phyloP scores from a whole-genome alignment of 2,113 vertebrate genomes.

The Varanus salvator region DNA sequence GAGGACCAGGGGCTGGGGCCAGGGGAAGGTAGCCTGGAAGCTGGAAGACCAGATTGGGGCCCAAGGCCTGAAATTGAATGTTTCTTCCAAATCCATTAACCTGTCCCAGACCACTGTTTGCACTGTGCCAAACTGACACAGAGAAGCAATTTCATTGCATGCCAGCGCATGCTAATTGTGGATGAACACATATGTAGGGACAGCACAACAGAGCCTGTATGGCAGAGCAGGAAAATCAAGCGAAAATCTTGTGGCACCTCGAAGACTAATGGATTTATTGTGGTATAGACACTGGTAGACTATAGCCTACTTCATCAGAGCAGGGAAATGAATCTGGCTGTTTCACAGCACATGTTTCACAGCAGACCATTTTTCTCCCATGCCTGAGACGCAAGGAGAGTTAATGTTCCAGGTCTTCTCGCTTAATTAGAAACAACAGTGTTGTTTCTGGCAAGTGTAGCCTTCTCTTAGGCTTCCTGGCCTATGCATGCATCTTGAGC shows the following conservation, averaged over 20 bases:
- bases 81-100: background rate
- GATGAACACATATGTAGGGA: background rate
- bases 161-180: background rate
- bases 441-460: background rate
- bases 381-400: background rate
- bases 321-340: background rate
- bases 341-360: background rate
- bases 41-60: too few relatives aligned
- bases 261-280: background rate
- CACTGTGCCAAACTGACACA: background rate
- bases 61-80: background rate
- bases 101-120: background rate
- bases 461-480: background rate
- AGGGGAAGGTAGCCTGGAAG: too few relatives aligned
- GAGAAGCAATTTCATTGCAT: background rate
- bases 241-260: background rate
- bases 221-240: background rate
- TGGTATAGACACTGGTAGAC: background rate
- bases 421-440: conserved; percentile 7
- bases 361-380: background rate
- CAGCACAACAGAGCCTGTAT: background rate
- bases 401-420: conserved; percentile 10
- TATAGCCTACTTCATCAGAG: background rate
- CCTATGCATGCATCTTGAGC: accelerated
- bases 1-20: too few relatives aligned